Base-by-base conservation (phyloP, 2,888 invertebrate genomes). In the Antheraea yamamai region DNA sequence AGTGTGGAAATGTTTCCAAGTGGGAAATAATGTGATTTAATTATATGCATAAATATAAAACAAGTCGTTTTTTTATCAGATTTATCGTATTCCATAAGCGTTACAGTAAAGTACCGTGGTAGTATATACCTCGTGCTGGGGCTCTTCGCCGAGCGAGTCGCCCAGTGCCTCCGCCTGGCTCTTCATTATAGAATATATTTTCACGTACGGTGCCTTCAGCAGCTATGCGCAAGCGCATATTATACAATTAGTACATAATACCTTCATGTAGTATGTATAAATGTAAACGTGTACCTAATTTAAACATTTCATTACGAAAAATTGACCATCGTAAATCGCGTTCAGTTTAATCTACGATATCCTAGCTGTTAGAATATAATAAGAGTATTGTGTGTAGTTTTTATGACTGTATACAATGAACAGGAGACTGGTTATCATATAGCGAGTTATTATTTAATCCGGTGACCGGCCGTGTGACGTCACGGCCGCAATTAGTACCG, bases 171-270 rank as follows among this genome's bases (percentile, higher is more conserved):
- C 96, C 89, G 96, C 97, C 95, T 97, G 97, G 95, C 97, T 98
- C 97, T 98, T 98, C 96, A 98, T 97, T 96, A 98, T 98, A 96
- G 97, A 98, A 97, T 98, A 98, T 96, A 98, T 97, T 97, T 98
- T 98, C 96, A 97, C 97, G 96, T 98, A 98, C 91, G 98, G 98
- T 95, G 98, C 98, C 97, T 98, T 98, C 97, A 98, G 97, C 96
- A 98, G 97, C 98, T 98, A 95, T 92, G 85, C 87, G 87, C 84
- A 85, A 85, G 79, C 85, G 85, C 87, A 87, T 83, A 87, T 77
- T 76, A 79, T 79, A 77, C 78, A 75, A 83, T 85, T 84, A 84
- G 79, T 80, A 79, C 78, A 79, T 73, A 52, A 35, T 66, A 35
- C 39, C 20, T 47, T 23, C 26, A 23, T 73, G 73, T 73, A 70